Conservation (phyloP, 1,140 invertebrate genomes). For the Physella acuta region DNA sequence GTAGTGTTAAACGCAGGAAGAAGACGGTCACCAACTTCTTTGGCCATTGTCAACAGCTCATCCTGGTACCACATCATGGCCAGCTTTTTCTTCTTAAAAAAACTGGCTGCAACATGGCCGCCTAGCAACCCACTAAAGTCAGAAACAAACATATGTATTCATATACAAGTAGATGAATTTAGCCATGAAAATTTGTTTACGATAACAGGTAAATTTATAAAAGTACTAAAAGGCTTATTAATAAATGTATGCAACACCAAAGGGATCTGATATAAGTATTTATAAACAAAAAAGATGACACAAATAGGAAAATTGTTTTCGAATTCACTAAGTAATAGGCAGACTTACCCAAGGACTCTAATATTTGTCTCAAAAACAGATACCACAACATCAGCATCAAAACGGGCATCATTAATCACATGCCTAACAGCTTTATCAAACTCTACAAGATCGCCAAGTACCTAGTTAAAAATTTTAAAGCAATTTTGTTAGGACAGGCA, state of each 20-base stretch:
- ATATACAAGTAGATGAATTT: background rate
- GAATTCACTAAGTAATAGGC: too few species aligned
- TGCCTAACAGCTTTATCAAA: conserved; percentile 89
- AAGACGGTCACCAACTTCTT: conserved; percentile 87
- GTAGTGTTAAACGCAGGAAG: conserved; percentile 96
- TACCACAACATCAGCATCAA: conserved; percentile 92
- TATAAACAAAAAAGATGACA: background rate
- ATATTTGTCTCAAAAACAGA: conserved; percentile 99
- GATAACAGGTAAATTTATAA: too few species aligned
- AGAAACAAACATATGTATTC: background rate
- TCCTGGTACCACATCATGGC: conserved; percentile 88
- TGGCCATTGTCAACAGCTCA: conserved; percentile 85
- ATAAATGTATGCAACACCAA: too few species aligned
- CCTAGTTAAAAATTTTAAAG: conserved; percentile 53
- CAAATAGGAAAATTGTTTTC: conserved; percentile 48
- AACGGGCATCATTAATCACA: conserved; percentile 76
- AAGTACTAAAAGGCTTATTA: too few species aligned
- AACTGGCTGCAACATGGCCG: conserved; percentile 86
- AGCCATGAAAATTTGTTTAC: too few species aligned
- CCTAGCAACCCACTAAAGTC: conserved; percentile 81
- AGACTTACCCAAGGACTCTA: conserved; percentile 83
- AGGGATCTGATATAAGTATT: background rate
- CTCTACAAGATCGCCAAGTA: conserved; percentile 89
- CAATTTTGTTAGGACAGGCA: background rate
- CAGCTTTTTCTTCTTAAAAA: conserved; percentile 73